Base-by-base conservation (phyloP, 2,888 invertebrate genomes). In the Odontocolon sp. region DNA sequence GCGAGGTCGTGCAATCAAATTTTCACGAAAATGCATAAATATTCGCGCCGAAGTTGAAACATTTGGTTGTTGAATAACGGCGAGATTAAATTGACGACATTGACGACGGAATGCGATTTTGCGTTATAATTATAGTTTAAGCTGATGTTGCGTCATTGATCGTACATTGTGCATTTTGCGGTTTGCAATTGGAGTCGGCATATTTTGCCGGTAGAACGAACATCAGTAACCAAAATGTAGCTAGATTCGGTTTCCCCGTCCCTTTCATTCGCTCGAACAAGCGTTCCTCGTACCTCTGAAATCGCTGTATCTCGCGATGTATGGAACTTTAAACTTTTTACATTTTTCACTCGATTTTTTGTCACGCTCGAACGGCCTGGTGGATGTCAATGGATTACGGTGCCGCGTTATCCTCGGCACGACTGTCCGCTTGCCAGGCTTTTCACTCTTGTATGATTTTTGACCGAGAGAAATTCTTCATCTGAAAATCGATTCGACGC, bases 41-140 rank as follows among this genome's bases (percentile, higher is more conserved):
- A n/a, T n/a, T n/a, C n/a, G n/a, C n/a, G n/a, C n/a, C n/a, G n/a
- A n/a, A n/a, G n/a, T n/a, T n/a, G n/a, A n/a, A n/a, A n/a, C n/a
- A n/a, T n/a, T n/a, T n/a, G n/a, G n/a, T n/a, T n/a, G n/a, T n/a
- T n/a, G n/a, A n/a, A n/a, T n/a, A n/a, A n/a, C n/a, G n/a, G n/a
- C n/a, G n/a, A n/a, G n/a, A 6, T 47, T 42, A 28, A 40, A 61
- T 57, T 70, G 42, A 61, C 40, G 57, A 31, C 11, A 56, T 14
- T 42, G 14, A 54, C 18, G 21, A 42, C 33, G 38, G 33, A 16
- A 8, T 6, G 40, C 1, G 16, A 5, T 40, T 1, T 2, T 18
- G 40, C 82, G 80, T 82, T 84, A 81, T 87, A 85, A 86, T 87
- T 85, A 84, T 85, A 84, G 84, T 85, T 85, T 83, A 82, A 85